These are phyloP conservation scores for Luehdorfia chinensis DNA, from an alignment of 1,140 invertebrate species.

Conservation along the genomic window DNA sequence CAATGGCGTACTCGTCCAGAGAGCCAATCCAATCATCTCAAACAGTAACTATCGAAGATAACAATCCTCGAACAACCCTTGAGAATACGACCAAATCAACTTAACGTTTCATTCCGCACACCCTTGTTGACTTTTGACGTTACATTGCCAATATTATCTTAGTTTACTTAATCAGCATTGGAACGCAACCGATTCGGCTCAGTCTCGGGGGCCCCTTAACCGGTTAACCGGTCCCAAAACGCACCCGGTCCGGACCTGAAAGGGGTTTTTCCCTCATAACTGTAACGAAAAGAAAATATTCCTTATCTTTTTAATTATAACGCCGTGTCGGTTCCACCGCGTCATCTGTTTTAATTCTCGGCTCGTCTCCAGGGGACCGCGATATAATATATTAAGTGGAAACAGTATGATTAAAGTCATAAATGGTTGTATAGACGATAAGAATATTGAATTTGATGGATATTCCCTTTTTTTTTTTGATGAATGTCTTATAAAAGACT, in stretches of 20 bases:
- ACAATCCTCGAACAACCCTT: conserved; percentile 64
- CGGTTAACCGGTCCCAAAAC: conserved; percentile 54
- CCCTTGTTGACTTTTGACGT: conserved; percentile 73
- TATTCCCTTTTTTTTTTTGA: no score
- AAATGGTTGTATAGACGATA: conserved; percentile 1
- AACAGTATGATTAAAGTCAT: conserved; percentile 15
- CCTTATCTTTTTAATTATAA: conserved; percentile 75
- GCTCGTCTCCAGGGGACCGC: conserved; percentile 41
- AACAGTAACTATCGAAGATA: conserved; percentile 67
- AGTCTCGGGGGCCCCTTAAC: conserved; percentile 58
- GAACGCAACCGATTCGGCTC: conserved; percentile 52
- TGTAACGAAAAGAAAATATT: conserved; percentile 65
- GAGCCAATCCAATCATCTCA: conserved; percentile 69
- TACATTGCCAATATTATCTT: conserved; percentile 67
- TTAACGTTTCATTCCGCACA: conserved; percentile 56
- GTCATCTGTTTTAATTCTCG: conserved; percentile 72
- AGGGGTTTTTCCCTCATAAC: conserved; percentile 61
- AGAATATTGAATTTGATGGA: conserved; percentile 5
- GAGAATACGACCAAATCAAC: conserved; percentile 67
- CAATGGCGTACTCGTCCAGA: conserved; percentile 44
- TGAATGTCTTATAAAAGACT: no score
- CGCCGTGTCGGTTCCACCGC: conserved; percentile 49
- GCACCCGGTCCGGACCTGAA: conserved; percentile 35
- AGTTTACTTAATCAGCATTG: conserved; percentile 72
- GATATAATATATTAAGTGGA: conserved; percentile 26